Evolutionary conservation across 2,888 invertebrate genomes (phyloP).

Genomic region (Lepidochitona cinerea): DNA sequence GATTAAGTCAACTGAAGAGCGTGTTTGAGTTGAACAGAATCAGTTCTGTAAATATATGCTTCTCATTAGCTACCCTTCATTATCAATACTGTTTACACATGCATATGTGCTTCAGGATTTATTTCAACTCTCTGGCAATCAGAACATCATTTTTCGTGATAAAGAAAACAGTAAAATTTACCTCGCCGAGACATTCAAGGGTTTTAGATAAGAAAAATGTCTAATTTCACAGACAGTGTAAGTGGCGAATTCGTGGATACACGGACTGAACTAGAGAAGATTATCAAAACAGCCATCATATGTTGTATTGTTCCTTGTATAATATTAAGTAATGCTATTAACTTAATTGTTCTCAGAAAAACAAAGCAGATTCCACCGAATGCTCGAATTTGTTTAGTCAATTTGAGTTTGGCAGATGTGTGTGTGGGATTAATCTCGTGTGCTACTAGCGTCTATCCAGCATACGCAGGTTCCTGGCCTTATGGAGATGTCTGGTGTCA

Average conservation of each 20-base stretch:
- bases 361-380: conserved; percentile 23
- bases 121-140: too few relatives aligned
- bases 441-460: conserved; percentile 20
- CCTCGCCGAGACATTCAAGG: too few relatives aligned
- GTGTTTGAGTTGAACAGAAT: too few relatives aligned
- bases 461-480: conserved; percentile 19
- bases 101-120: too few relatives aligned
- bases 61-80: too few relatives aligned
- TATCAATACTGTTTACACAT: too few relatives aligned
- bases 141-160: too few relatives aligned
- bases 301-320: background rate
- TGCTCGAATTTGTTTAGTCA: conserved; percentile 21
- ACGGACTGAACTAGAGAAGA: background rate
- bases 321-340: conserved; percentile 6
- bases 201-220: background rate
- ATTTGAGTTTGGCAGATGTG: conserved; percentile 24
- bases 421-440: conserved; percentile 25
- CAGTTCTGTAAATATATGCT: too few relatives aligned
- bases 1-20: too few relatives aligned
- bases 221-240: background rate
- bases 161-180: too few relatives aligned
- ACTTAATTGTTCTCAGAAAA: conserved; percentile 17
- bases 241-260: background rate
- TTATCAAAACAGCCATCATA: background rate
- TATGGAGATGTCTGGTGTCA: conserved; percentile 27